Evolutionary conservation across 1,140 invertebrate genomes (phyloP), one percentile per base, ranked within the genome.

Genomic region (Heliconius hewitsoni): DNA sequence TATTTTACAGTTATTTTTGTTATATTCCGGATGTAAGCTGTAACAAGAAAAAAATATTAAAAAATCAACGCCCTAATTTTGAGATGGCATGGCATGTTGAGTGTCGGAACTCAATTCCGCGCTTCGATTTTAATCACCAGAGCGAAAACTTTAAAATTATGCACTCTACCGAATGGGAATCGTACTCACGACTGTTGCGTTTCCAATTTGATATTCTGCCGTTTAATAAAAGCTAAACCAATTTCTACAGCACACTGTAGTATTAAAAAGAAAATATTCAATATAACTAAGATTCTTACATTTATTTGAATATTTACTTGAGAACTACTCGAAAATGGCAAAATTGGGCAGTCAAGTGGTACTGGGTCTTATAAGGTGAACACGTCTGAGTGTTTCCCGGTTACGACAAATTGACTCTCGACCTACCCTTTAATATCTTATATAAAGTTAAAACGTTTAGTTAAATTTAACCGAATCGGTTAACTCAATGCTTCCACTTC

Each of bases 321-420:
- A 73, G 72, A 73, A 71, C 37, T 77, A 82, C 87, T 87, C 72
- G 83, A 88, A 81, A 88, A 83, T 86, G 86, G 82, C 86, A 84
- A 89, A 89, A 89, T 89, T 89, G 86, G 81, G 83, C 81, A 85
- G 81, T 60, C 71, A 71, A 78, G 76, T 71, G 37, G 37, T 19
- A 30, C 34, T 72, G n/a, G 46, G 30, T 60, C 74, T 55, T 82
- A 87, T 88, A 85, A 81, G 88, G 85, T 86, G 86, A 87, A 89
- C 86, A 86, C 82, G 84, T 85, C 80, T 80, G 77, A 88, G 88
- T 88, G 88, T 89, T 85, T 84, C 81, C 74, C 74, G 74, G 34
- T 71, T 55, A 50, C 81, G 82, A 86, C 85, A 89, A 89, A 89
- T 89, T 89, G 88, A 75, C 84, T 81, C 88, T 89, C 79, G 72